Conservation (phyloP, 2,113 vertebrate genomes). For the Galbula dea region DNA sequence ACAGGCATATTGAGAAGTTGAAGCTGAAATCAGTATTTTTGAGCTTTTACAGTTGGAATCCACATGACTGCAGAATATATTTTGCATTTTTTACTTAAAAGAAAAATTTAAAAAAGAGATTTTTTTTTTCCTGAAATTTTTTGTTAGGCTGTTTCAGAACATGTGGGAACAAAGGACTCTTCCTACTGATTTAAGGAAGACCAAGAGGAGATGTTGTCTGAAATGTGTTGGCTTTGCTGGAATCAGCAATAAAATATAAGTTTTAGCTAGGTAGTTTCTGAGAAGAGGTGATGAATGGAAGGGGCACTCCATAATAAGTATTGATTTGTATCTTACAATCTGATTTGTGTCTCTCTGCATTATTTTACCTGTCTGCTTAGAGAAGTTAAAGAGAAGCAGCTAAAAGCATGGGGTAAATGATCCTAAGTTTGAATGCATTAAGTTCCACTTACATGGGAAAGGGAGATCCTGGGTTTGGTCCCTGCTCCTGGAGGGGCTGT, state of each 20-base stretch:
- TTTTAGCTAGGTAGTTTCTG: constrained; percentile 53
- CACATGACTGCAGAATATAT: neutral
- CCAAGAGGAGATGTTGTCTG: neutral
- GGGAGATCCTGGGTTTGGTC: neutral
- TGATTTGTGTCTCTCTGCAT: constrained; percentile 47
- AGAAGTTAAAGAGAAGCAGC: constrained; percentile 33
- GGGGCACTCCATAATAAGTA: constrained; percentile 38
- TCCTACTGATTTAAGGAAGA: neutral
- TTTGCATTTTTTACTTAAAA: neutral
- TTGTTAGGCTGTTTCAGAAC: neutral
- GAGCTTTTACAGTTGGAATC: neutral
- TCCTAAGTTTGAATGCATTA: constrained; percentile 22
- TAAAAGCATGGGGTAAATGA: constrained; percentile 24
- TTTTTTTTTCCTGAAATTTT: neutral
- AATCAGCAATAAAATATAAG: constrained; percentile 36
- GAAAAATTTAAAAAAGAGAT: neutral
- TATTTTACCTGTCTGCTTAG: constrained; percentile 45
- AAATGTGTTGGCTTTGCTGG: constrained; percentile 31
- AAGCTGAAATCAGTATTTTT: neutral
- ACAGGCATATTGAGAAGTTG: neutral
- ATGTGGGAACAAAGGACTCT: neutral
- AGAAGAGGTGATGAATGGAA: constrained; percentile 44
- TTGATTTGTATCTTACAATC: constrained; percentile 51
- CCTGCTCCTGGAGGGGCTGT: neutral
- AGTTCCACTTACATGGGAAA: neutral